These are phyloP conservation scores for Idaea biselata DNA, from an alignment of 2,888 invertebrate species.

Conservation along the genomic window DNA sequence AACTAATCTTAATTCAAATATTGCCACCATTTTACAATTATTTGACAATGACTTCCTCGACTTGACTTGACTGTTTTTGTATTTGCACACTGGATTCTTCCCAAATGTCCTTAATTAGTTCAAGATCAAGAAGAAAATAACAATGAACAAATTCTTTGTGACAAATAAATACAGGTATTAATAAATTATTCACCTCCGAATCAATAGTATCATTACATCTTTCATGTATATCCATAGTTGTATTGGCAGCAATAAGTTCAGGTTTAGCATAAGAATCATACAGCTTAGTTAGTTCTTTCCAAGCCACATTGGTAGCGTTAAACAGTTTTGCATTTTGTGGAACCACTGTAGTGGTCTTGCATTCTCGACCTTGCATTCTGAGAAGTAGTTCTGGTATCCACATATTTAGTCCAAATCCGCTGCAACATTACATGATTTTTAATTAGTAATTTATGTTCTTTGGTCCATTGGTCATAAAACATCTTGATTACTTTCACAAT, in stretches of 20 bases:
- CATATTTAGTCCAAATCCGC: slow-evolving; percentile 85
- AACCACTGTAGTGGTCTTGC: slow-evolving; percentile 49
- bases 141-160: too few relatives aligned
- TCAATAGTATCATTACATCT: slow-evolving; percentile 57
- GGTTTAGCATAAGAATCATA: slow-evolving; percentile 58
- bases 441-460: neutral
- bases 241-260: slow-evolving; percentile 40
- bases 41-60: too few relatives aligned
- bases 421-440: slow-evolving; percentile 43
- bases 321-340: slow-evolving; percentile 53
- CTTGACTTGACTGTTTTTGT: too few relatives aligned
- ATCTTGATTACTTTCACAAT: slow-evolving; percentile 1
- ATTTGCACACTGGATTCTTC: too few relatives aligned
- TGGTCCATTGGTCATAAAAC: neutral
- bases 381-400: slow-evolving; percentile 90
- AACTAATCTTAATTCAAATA: too few relatives aligned
- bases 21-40: too few relatives aligned
- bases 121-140: too few relatives aligned
- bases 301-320: slow-evolving; percentile 47
- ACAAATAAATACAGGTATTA: too few relatives aligned
- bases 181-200: slow-evolving; percentile 48
- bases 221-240: slow-evolving; percentile 29
- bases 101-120: too few relatives aligned
- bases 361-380: slow-evolving; percentile 68
- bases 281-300: slow-evolving; percentile 71